Evolutionary conservation across 2,113 vertebrate species (phyloP).

Genomic region (Oenanthe oenanthe): DNA sequence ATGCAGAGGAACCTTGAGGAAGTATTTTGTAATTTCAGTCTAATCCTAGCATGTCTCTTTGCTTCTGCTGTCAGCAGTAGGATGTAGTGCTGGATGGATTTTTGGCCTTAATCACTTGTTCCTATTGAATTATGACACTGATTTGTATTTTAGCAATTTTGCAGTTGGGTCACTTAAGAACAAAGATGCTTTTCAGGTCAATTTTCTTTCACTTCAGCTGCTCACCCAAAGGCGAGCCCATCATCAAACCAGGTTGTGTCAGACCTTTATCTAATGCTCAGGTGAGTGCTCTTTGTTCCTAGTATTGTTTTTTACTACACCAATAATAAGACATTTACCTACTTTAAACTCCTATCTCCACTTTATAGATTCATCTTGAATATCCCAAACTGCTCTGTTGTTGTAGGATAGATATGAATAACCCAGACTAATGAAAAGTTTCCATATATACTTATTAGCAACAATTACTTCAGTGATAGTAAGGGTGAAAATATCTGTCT

Average conservation of each 20-base stretch:
- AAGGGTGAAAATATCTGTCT: conserved; percentile 55
- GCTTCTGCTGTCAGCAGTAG: not conserved
- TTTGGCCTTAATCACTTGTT: not conserved
- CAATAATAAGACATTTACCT: not conserved
- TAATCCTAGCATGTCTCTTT: not conserved
- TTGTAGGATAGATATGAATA: not conserved
- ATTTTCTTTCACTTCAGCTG: not conserved
- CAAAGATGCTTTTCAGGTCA: not conserved
- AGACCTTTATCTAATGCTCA: not conserved
- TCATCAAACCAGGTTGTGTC: not conserved
- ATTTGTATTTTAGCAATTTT: not conserved
- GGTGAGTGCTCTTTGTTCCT: not conserved
- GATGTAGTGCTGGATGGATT: not conserved
- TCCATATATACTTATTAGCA: not conserved
- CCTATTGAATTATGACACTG: not conserved
- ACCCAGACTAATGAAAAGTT: not conserved
- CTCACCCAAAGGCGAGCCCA: not conserved
- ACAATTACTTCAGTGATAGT: conserved; percentile 57
- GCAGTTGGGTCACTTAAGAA: not conserved
- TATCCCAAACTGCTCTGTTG: not conserved
- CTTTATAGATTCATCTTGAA: not conserved
- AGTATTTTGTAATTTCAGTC: not conserved
- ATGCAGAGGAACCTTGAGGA: not conserved
- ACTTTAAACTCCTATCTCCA: not conserved
- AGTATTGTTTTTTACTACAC: not conserved